Base-by-base conservation (phyloP, 2,113 vertebrate species). In the Empidonax alnorum region DNA sequence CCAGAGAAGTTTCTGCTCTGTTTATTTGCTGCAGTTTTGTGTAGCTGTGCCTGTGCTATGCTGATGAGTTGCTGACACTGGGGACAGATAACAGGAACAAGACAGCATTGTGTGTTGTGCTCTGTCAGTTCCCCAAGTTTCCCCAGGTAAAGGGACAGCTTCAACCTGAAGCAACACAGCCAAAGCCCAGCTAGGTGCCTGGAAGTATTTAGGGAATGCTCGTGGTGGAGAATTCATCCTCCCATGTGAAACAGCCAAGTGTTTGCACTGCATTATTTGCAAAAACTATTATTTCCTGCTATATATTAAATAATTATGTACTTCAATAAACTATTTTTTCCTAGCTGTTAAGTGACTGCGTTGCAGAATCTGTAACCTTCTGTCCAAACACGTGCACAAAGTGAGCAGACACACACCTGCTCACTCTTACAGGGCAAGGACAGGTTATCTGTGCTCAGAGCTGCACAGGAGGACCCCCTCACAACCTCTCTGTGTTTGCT, bases 1-100 rank as follows among this genome's bases (percentile, higher is more conserved):
- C 53, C 61, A 17, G 3, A 49, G 52, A 37, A 37, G 65, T 46
- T 92, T 77, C 53, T 39, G 84, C 19, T 14, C 62, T 23, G 71
- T 62, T 84, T 87, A 56, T 42, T 55, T 69, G 78, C 73, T 41
- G 75, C 69, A 41, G 55, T 39, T 58, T 55, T 72, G 53, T 28
- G 65, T 2, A 62, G 76, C 4, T 47, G 84, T 76, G 72, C 4
- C 73, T 72, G 89, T 87, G 78, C 85, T 37, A 49, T 31, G 76
- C 90, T 92, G 90, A 96, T 31, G 85, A 91, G 84, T 69, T 89
- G 81, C 86, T 94, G 89, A 56, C 88, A 52, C 86, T 81, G 80
- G n/a, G 69, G 69, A 89, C 74, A 84, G 82, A 90, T 22, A 77
- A n/a, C 1, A 53, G 68, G 74, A 90, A 96, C 90, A 97, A 52